These are phyloP conservation scores for Antechinus stuartii DNA, from an alignment of 2,113 vertebrate genomes.

Conservation along the genomic window DNA sequence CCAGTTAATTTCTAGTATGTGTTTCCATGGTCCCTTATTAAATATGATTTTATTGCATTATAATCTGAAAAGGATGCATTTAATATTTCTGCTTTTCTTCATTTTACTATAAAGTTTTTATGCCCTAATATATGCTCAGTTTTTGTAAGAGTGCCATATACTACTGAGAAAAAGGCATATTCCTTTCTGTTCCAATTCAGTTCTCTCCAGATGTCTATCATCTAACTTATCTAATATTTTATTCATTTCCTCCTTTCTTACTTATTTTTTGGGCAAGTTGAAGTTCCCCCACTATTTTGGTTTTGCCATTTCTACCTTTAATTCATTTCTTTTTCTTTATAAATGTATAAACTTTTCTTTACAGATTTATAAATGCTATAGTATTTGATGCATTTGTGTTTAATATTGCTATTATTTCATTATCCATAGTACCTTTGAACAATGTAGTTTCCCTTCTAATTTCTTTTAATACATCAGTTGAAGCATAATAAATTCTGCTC, in stretches of 20 bases:
- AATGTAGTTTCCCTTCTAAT: background rate
- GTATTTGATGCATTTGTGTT: background rate
- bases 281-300: background rate
- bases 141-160: background rate
- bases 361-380: background rate
- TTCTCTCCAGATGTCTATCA: background rate
- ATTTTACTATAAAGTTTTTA: background rate
- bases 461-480: background rate
- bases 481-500: background rate
- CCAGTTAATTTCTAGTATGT: background rate
- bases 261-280: background rate
- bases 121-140: background rate
- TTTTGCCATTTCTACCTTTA: background rate
- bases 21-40: background rate
- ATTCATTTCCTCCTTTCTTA: background rate
- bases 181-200: background rate
- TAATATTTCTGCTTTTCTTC: background rate
- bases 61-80: background rate
- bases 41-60: background rate
- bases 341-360: background rate
- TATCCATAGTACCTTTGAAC: no score
- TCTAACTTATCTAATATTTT: background rate
- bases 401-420: background rate
- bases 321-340: background rate
- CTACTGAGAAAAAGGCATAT: background rate